Percentiles rank a stretch among this genome's conserved stretches.
phyloP scores from a whole-genome alignment of 2,888 invertebrate genomes.

The Pantelozetes paolii region DNA sequence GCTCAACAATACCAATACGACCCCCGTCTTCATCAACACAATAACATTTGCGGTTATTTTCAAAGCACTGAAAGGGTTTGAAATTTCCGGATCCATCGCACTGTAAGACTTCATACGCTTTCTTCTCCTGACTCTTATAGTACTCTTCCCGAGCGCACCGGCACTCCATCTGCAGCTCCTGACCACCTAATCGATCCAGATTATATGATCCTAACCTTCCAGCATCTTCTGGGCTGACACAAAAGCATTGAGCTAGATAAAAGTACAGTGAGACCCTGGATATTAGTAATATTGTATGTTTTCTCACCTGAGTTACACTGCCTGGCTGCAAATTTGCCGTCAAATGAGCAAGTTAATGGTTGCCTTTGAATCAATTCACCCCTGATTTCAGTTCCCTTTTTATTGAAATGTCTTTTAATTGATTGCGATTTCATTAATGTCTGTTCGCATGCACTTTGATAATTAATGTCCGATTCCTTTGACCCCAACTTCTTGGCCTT shows the following conservation, averaged over 20 bases:
- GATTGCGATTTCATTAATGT: background rate
- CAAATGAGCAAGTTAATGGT: background rate
- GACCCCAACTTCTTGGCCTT: background rate
- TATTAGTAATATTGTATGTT: background rate
- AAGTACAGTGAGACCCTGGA: background rate
- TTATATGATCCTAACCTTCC: background rate
- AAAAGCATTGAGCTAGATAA: background rate
- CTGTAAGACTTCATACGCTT: background rate
- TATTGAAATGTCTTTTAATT: background rate
- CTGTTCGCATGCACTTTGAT: background rate
- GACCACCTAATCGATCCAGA: background rate
- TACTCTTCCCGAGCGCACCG: slow-evolving; percentile 13
- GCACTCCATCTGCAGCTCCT: slow-evolving; percentile 19
- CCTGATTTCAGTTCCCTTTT: background rate
- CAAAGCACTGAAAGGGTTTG: slow-evolving; percentile 11
- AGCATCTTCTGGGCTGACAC: background rate
- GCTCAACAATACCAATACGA: background rate
- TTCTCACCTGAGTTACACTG: background rate
- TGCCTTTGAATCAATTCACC: background rate
- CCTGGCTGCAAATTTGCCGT: background rate
- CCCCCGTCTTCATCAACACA: slow-evolving; percentile 18
- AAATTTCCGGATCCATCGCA: slow-evolving; percentile 24
- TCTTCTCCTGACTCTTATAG: background rate
- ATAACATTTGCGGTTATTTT: background rate
- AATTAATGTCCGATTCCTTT: background rate